Evolutionary conservation across 2,113 vertebrate species (phyloP), one percentile per base, ranked within the genome.

Genomic region (Barbus barbus): DNA sequence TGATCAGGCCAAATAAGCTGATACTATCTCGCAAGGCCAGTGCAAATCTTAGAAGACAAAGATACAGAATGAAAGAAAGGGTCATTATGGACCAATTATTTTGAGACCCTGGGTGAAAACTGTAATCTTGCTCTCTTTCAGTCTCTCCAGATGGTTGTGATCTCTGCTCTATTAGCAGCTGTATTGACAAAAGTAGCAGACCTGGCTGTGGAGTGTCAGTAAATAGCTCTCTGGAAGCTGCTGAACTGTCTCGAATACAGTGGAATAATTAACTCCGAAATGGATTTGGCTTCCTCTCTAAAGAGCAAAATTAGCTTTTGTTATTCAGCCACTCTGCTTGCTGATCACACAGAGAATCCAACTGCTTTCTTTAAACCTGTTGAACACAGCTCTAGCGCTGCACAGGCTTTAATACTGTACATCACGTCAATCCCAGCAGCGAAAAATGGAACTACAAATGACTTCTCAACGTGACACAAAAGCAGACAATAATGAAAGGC

Each of bases 161-260:
- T 78, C 48, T 44, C 53, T 61, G 41, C 38, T 73, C 38, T 73
- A 33, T 53, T 79, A 79, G 58, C 77, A 20, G 58, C 60, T 18
- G 38, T 22, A 63, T 31, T 61, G 77, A 63, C 77, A 79, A 79
- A 63, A 44, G 38, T 14, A 44, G 60, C 22, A 63, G 38, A 79
- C 77, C 77, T 79, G 77, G 77, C 58, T 20, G 58, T 79, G 77
- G 58, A 79, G 77, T 79, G 77, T 79, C 77, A 44, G 33, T 79
- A 79, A 79, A 79, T 79, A 63, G 77, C 38, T 79, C 58, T 79
- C 58, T 79, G 77, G 77, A 79, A 79, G 77, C 77, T 79, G 38
- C 58, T 63, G 22, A 63, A 79, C 77, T 61, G 77, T 61, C 56
- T 24, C 3, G 9, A 79, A 79, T 63, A 79, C 77, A 79, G 38